Evolutionary conservation across 1,140 invertebrate genomes (phyloP).

Genomic region (Danaus melanippus): DNA sequence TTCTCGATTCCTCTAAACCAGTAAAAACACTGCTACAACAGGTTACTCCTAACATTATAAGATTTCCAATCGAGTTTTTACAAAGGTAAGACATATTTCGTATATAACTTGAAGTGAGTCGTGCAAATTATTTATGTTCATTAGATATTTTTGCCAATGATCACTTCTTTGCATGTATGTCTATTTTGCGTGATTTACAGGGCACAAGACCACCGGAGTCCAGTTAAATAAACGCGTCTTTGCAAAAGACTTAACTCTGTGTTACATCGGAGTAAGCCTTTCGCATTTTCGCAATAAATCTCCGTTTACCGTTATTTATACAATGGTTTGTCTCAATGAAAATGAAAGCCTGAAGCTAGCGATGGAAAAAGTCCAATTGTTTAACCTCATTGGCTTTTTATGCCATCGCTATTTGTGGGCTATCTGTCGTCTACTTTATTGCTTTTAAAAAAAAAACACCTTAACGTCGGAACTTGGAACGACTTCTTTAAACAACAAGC

Average conservation of each 20-base stretch:
- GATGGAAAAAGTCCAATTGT: constrained; percentile 66
- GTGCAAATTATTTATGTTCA: too few relatives aligned
- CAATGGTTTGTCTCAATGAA: constrained; percentile 19
- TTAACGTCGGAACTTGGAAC: not conserved
- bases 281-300: constrained; percentile 35
- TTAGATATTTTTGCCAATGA: not conserved
- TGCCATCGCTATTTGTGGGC: constrained; percentile 63
- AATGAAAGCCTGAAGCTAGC: constrained; percentile 53
- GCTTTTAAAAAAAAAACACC: too few relatives aligned
- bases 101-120: too few relatives aligned
- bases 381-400: constrained; percentile 56
- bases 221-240: constrained; percentile 30
- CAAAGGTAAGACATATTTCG: too few relatives aligned
- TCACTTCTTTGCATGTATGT: constrained; percentile 5
- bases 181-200: constrained; percentile 16
- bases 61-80: not conserved
- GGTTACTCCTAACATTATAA: not conserved
- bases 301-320: constrained; percentile 27
- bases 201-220: constrained; percentile 9
- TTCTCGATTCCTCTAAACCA: too few relatives aligned
- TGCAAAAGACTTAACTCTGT: constrained; percentile 52
- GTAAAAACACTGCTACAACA: too few relatives aligned
- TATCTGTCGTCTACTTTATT: constrained; percentile 35
- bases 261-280: constrained; percentile 41
- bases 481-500: constrained; percentile 1